Evolutionary conservation across 2,888 invertebrate genomes (phyloP).

Genomic region (Patella caerulea): DNA sequence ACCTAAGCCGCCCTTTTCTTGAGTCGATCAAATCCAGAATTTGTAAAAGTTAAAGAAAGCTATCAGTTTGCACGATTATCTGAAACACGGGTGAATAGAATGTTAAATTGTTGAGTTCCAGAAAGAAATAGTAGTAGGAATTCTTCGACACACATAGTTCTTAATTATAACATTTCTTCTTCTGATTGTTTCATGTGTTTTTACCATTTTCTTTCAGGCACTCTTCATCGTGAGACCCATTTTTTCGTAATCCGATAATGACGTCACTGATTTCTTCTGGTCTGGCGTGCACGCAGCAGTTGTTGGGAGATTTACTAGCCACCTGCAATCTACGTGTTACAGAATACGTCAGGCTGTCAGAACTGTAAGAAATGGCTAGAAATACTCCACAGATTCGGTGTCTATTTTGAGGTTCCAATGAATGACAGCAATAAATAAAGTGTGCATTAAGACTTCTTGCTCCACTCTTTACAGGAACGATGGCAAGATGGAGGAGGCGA

Average conservation of each 20-base stretch:
- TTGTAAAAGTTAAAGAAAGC: too few species aligned
- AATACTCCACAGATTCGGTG: conserved; percentile 23
- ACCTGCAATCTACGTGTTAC: conserved; percentile 25
- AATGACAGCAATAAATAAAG: conserved; percentile 24
- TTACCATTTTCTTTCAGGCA: too few species aligned
- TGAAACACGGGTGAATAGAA: too few species aligned
- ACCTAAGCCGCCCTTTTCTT: too few species aligned
- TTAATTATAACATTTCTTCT: too few species aligned
- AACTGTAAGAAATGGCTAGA: conserved; percentile 17
- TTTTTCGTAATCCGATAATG: not conserved
- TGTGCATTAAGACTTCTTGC: conserved; percentile 15
- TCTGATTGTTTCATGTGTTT: too few species aligned
- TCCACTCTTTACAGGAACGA: not conserved
- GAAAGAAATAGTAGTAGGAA: too few species aligned
- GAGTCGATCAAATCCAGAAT: too few species aligned
- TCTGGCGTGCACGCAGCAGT: not conserved
- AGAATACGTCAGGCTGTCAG: conserved; percentile 20
- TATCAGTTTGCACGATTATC: too few species aligned
- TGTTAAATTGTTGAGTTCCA: too few species aligned
- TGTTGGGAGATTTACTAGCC: conserved; percentile 3
- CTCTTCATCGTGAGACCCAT: too few species aligned
- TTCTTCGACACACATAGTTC: too few species aligned
- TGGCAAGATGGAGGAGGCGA: conserved; percentile 1
- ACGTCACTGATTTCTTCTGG: not conserved
- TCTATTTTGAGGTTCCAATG: conserved; percentile 18